Base-by-base conservation (phyloP, 92 coral and sea anemone species). In the Porites divaricata region DNA sequence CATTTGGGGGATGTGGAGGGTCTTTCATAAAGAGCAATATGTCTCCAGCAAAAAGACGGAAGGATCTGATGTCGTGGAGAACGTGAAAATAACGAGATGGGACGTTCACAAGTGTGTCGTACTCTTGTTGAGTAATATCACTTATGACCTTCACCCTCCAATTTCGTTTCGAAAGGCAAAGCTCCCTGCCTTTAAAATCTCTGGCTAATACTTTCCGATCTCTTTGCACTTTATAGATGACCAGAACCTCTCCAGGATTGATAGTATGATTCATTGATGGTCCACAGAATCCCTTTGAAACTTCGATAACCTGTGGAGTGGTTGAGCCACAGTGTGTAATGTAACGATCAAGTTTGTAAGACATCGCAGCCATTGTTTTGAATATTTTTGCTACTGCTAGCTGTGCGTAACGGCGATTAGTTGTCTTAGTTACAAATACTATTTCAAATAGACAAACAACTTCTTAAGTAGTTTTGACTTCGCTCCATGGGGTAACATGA, bases 221-320 rank as follows among this genome's bases (percentile, higher is more conserved):
- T 66, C 77, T 83, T 67, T 86, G 81, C 6, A 83, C 54, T 13
- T 80, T 67, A 28, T 81, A 87, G 21, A 90, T 76, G 82, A 90
- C 72, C 74, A 90, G 68, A 25, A 81, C 57, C 48, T 90, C 90
- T 2, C 87, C 90, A 15, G 88, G 51, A 35, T 87, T 85, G 41
- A 90, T 35, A 49, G 81, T 78, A 72, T 63, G 83, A 67, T 74
- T 53, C 63, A 16, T 74, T 7, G 87, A 67, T 11, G 68, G 79
- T 54, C 88, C 90, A 54, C 74, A 59, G 23, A 90, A 77, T 25
- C 93, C 90, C 64, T 87, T 65, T 65, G 70, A 26, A 35, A 90
- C 93, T 5, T 69, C 70, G 75, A 90, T 90, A 35, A 87, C 83
- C 24, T 86, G 90, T 49, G 93, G 93, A 15, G 87, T 63, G 4